A percentile compares a stretch with the other conserved stretches of the same genome.
phyloP scores from a whole-genome alignment of 2,113 vertebrate genomes.

The Herpetotheres cachinnans region DNA sequence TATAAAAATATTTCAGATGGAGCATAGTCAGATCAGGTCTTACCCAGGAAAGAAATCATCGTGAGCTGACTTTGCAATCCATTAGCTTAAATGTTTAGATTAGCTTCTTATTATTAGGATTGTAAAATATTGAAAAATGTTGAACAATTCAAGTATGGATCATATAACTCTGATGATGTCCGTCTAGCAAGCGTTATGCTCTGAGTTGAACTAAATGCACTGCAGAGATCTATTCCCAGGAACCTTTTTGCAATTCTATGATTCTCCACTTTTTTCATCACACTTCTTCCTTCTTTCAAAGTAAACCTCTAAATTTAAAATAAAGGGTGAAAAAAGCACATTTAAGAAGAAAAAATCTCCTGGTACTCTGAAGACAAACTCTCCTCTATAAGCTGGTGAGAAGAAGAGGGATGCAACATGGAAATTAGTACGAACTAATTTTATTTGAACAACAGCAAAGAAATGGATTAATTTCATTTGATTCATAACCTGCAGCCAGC shows the following conservation, averaged over 20 bases:
- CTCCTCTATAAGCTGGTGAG: neutral
- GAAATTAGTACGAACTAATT: neutral
- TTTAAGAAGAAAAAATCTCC: neutral
- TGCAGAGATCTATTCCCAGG: accelerated
- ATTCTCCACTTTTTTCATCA: neutral
- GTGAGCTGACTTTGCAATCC: neutral
- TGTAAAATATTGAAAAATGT: neutral
- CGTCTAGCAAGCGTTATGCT: neutral
- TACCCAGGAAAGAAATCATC: neutral
- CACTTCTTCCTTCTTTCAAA: neutral
- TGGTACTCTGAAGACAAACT: neutral
- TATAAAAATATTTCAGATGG: neutral
- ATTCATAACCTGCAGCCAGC: neutral
- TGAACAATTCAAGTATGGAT: neutral
- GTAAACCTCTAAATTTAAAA: neutral
- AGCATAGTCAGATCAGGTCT: neutral
- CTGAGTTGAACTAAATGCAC: neutral
- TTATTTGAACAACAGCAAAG: neutral
- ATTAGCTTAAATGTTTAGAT: neutral
- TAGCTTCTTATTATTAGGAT: neutral
- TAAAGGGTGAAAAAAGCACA: neutral
- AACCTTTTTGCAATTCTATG: neutral
- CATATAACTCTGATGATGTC: neutral
- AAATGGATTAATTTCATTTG: neutral
- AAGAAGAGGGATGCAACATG: neutral